Evolutionary conservation across 2,113 vertebrate genomes (phyloP), one percentile per base, ranked within the genome.

Genomic region (Haemorhous mexicanus): DNA sequence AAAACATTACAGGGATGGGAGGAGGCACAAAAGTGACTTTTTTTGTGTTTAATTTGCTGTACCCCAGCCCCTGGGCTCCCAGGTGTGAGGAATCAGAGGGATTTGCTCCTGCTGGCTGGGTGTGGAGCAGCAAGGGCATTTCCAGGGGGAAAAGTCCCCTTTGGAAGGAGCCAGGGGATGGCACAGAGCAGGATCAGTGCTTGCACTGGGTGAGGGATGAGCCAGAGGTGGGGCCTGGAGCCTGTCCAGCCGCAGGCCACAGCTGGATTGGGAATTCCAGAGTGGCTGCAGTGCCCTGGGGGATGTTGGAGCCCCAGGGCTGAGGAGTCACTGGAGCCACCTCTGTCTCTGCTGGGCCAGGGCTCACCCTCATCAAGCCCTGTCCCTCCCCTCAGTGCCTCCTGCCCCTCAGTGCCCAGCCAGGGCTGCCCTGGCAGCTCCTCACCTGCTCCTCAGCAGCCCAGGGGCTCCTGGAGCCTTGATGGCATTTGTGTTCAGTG

Each of bases 51-150:
- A 7, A 39, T 56, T 78, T 56, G 62, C 39, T 39, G 13, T 33
- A 30, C 22, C 10, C 16, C 26, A 1, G 22, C 2, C 2, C 1
- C 20, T 22, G 49, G 13, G 23, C 68, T 15, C 2, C 2, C n/a
- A 16, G 59, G 7, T 15, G 35, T 24, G 41, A 6, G 46, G 46
- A 20, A 53, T 4, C 44, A 13, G 39, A 24, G 22, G 62, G 58
- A 3, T 77, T 74, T 66, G 32, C 14, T 41, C 43, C 8, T 15
- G 44, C 77, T 63, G 19, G 28, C 37, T 49, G n/a, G 32, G 24
- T 16, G 21, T 11, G 17, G 19, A n/a, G 30, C 9, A 13, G 49
- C 28, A 50, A 64, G 62, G 28, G 13, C 35, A 12, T 61, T 75
- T 58, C 35, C 86, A 90, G 70, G 2, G 9, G 41, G 37, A 64